Conservation (phyloP, 2,113 vertebrate species). For the Ailuropoda melanoleuca region DNA sequence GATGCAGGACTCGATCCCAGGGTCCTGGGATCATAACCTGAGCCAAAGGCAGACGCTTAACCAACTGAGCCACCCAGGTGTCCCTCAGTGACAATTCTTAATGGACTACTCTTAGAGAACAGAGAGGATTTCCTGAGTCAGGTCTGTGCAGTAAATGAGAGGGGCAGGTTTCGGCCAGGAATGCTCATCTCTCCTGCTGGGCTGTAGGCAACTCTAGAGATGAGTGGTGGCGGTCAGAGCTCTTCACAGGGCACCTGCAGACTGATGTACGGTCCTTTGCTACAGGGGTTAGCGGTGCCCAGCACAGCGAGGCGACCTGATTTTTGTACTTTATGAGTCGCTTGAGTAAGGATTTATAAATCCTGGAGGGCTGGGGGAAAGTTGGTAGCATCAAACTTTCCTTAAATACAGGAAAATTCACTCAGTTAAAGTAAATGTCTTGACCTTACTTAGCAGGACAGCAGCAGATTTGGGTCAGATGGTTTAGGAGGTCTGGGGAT, state of each 20-base stretch:
- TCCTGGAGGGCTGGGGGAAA: neutral
- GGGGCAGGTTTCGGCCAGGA: neutral
- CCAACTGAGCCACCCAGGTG: no score
- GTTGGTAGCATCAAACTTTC: neutral
- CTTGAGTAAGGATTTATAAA: constrained; percentile 5
- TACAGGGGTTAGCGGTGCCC: neutral
- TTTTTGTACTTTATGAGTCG: neutral
- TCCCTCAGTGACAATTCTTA: neutral
- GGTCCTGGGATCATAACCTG: no score
- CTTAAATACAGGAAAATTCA: constrained; percentile 44
- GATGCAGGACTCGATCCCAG: no score
- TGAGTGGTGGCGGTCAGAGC: neutral
- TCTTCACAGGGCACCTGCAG: accelerated
- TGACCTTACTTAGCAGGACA: neutral
- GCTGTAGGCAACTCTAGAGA: neutral
- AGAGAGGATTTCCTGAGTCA: neutral
- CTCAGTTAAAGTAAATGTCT: constrained; percentile 31
- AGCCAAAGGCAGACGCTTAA: no score
- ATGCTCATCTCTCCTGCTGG: neutral
- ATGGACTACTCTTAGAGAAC: neutral
- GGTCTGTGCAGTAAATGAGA: neutral
- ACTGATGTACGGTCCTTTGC: neutral
- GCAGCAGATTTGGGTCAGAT: neutral
- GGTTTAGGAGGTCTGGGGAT: constrained; percentile 17
- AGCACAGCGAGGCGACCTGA: neutral